Conservation (phyloP, 2,888 invertebrate species). For the Geophilus truncorum region DNA sequence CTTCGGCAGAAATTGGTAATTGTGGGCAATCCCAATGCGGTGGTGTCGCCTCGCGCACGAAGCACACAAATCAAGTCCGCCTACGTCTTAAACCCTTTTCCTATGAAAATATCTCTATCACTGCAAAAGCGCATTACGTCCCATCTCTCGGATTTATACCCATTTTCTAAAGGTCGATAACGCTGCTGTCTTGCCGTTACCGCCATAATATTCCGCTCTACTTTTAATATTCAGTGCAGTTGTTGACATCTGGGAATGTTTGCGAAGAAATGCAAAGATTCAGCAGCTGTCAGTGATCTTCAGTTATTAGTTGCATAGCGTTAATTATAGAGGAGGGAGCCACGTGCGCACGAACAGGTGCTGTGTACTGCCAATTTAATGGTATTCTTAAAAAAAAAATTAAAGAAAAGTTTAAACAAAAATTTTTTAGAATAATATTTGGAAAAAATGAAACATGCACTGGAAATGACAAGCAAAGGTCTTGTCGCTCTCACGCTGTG, state of each 20-base stretch:
- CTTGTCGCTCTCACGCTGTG: constrained; percentile 5
- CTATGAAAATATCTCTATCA: constrained; percentile 25
- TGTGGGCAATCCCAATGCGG: constrained; percentile 27
- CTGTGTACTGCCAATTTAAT: constrained; percentile 3
- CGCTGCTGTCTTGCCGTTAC: neutral
- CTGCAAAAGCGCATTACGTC: neutral
- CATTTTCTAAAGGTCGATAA: constrained; percentile 3
- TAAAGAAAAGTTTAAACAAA: no score
- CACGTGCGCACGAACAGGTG: constrained; percentile 10
- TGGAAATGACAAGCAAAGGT: neutral
- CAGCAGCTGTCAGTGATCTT: constrained; percentile 21
- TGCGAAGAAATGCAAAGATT: neutral
- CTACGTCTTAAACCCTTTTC: constrained; percentile 27
- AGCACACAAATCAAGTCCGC: constrained; percentile 27
- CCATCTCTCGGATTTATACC: neutral
- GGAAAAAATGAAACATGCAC: neutral
- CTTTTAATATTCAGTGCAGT: constrained; percentile 18
- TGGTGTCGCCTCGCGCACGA: constrained; percentile 24
- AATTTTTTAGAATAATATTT: neutral
- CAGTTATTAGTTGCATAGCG: neutral
- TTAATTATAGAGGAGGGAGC: constrained; percentile 11
- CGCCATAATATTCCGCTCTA: neutral
- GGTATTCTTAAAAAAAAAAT: neutral
- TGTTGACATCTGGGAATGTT: constrained; percentile 21
- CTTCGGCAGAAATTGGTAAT: constrained; percentile 27